Evolutionary conservation across 2,113 vertebrate species (phyloP), one percentile per base, ranked within the genome.

Genomic region (Strigops habroptila): DNA sequence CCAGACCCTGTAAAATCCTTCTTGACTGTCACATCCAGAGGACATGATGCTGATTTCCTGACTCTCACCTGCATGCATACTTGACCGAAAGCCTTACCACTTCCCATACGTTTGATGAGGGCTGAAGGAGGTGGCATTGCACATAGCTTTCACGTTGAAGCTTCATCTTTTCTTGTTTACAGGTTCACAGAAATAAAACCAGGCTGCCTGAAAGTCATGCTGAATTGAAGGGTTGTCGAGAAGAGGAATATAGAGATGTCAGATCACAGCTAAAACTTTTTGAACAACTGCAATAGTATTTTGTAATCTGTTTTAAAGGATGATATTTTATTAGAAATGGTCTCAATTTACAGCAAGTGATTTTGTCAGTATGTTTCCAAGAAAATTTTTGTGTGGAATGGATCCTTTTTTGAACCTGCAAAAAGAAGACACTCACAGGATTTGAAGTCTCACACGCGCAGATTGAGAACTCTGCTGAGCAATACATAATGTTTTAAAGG

Each of bases 161-260:
- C 69, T 74, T 91, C 69, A 43, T 97, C 67, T 96, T 75, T 91
- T 96, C 71, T 96, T 21, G 7, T 96, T 98, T 97, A n/a, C 97
- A 99, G 99, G 98, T 99, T 99, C 95, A 98, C 98, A 78, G 99
- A 99, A 98, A 98, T 98, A 97, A 98, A 99, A 96, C 98, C 98
- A 86, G 99, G 99, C 91, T 98, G 98, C 79, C 91, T 99, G 96
- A 98, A 99, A 97, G 98, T 99, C 89, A 98, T 97, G 97, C 95
- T 99, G 97, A 98, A 97, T 93, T 99, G 97, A 98, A 96, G 87
- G 69, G 57, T 79, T 96, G 14, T 89, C 13, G 18, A 79, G 92
- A 84, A 96, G 82, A 91, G 52, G 87, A 94, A 27, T 85, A 33
- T 53, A 69, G 75, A 93, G 51, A n/a, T 96, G 95, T 96, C 70